Evolutionary conservation across 2,113 vertebrate species (phyloP).

Genomic region (Oreochromis aureus): DNA sequence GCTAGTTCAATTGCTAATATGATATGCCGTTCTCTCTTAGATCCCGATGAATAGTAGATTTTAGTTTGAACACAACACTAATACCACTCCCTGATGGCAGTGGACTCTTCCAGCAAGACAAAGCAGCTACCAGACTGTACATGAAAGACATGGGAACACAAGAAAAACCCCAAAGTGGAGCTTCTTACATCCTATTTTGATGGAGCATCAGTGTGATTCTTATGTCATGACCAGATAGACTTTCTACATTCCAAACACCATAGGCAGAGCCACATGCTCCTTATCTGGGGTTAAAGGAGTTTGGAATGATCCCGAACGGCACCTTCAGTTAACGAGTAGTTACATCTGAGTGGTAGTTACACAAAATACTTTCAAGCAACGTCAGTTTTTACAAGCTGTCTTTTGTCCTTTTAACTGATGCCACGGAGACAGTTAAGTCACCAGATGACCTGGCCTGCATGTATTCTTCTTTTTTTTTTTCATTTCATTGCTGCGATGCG

Average conservation of each 20-base stretch:
- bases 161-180: not conserved
- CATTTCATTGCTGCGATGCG: not conserved
- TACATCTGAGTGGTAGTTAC: not conserved
- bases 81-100: not conserved
- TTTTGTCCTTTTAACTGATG: not conserved
- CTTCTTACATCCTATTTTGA: not conserved
- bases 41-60: not conserved
- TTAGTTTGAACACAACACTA: not conserved
- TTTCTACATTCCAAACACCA: not conserved
- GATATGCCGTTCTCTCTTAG: not conserved
- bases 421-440: not conserved
- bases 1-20: not conserved
- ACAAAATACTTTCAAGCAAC: not conserved
- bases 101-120: not conserved
- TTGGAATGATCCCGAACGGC: not conserved
- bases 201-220: not conserved
- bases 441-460: not conserved
- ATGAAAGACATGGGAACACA: not conserved
- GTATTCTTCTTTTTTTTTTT: not conserved
- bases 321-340: not conserved
- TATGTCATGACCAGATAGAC: not conserved
- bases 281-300: not conserved
- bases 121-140: not conserved
- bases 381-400: not conserved
- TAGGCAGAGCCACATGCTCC: not conserved